Evolutionary conservation across 2,797 vertebrate species (phyloP), one percentile per base, ranked within the genome.

Genomic region (Aselliscus stoliczkanus): DNA sequence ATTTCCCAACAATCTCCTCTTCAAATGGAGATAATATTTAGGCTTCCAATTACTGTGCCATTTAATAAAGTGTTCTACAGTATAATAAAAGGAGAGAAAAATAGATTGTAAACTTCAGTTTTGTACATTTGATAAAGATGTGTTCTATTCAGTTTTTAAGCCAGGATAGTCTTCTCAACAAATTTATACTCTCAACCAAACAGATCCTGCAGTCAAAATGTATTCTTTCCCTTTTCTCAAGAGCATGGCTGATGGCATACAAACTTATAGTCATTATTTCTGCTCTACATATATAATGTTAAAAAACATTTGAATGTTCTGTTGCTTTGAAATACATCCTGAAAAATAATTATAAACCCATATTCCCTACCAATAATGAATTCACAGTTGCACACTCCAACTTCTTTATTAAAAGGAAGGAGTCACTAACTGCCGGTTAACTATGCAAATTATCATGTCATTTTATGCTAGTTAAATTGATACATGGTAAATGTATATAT

Each of bases 331-430:
- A 95, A 80, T 52, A 83, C 97, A 23, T 81, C 56, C 20, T 92
- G 64, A 23, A 96, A 97, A 86, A 73, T 89, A 94, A 97, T 64
- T 47, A 75, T 82, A 90, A 87, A 81, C 56, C 92, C 44, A n/a
- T 47, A 92, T 87, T 27, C 67, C 5, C 31, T 70, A 52, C 60
- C 90, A 76, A 92, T 94, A 77, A 86, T 89, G 56, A 95, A 95
- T 93, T 86, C 58, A 65, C 5, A 50, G 20, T 72, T 83, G 21
- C 6, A 54, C 13, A 92, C 54, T 15, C 31, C n/a, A 82, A 31
- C 56, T 90, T 85, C 20, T 70, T 89, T 75, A 72, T 67, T 87
- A 88, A 91, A 91, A 94, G 39, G 62, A 87, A 83, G 25, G 85
- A 50, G 56, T 93, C 54, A 79, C 29, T 44, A 83, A 47, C 42